These are phyloP conservation scores for Gephyroberyx darwinii DNA, from an alignment of 2,797 vertebrate genomes.

Conservation along the genomic window DNA sequence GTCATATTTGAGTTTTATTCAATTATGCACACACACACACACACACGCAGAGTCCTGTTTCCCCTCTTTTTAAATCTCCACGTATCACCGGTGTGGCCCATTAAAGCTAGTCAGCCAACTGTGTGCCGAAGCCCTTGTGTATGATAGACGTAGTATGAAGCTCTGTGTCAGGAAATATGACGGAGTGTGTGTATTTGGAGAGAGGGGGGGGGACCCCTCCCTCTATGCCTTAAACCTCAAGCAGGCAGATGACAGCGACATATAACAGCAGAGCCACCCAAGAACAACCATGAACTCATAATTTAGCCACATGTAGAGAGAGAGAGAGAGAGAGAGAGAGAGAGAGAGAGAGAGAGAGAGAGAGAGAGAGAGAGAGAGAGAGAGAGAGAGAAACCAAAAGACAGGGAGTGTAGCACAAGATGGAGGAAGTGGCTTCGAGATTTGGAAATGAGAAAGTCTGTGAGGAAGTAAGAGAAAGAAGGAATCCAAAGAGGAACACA, in stretches of 20 bases:
- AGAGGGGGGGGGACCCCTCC: slow-evolving; percentile 22
- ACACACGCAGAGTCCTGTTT: neutral
- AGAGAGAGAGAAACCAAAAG: neutral
- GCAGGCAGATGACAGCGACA: slow-evolving; percentile 58
- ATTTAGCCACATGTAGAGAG: slow-evolving; percentile 41
- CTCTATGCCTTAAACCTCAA: slow-evolving; percentile 28
- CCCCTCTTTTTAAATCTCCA: neutral
- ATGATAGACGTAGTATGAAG: slow-evolving; percentile 19
- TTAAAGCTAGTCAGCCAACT: slow-evolving; percentile 39
- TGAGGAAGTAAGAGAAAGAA: neutral
- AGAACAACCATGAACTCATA: slow-evolving; percentile 55
- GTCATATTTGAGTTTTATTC: slow-evolving; percentile 54
- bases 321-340: slow-evolving; percentile 11
- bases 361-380: neutral
- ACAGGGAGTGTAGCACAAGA: neutral
- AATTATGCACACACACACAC: slow-evolving; percentile 37
- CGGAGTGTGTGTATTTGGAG: slow-evolving; percentile 44
- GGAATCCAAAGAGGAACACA: neutral
- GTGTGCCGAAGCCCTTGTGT: slow-evolving; percentile 31
- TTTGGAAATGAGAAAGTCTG: neutral
- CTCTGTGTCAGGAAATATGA: slow-evolving; percentile 37
- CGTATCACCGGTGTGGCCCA: slow-evolving; percentile 8
- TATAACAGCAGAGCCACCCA: slow-evolving; percentile 61
- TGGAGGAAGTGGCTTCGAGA: neutral
- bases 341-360: slow-evolving; percentile 3